phyloP scores from a whole-genome alignment of 1,140 invertebrate genomes.

The Antheraea pernyi region DNA sequence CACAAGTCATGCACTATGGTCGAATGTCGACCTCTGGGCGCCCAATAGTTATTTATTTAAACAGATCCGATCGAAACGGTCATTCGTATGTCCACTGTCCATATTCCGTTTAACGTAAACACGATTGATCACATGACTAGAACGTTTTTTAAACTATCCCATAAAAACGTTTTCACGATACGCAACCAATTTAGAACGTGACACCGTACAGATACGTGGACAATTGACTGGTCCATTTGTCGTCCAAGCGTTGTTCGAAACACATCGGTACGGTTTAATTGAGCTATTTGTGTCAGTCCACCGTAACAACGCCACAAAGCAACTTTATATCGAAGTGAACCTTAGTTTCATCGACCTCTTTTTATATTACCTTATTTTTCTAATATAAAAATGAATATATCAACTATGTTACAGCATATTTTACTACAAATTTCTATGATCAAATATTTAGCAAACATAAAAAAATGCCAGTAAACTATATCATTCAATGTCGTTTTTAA shows the following conservation, averaged over 20 bases:
- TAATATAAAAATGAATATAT: no score
- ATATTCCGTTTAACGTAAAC: constrained; percentile 26
- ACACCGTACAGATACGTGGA: constrained; percentile 46
- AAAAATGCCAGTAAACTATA: no score
- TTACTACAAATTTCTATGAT: no score
- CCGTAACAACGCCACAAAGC: constrained; percentile 45
- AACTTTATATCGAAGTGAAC: constrained; percentile 20
- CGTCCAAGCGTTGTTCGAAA: constrained; percentile 45
- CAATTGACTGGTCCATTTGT: constrained; percentile 64
- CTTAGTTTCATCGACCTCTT: background rate
- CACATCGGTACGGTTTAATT: constrained; percentile 59
- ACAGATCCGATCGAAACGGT: background rate
- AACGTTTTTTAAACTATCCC: constrained; percentile 47
- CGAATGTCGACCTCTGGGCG: no score
- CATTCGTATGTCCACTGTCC: constrained; percentile 8
- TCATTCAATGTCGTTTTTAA: no score
- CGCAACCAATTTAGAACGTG: constrained; percentile 62
- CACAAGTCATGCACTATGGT: no score
- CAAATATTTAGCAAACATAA: no score
- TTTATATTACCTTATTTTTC: background rate
- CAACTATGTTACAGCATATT: no score
- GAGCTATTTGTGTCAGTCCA: constrained; percentile 67
- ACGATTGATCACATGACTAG: constrained; percentile 45
- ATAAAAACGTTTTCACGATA: constrained; percentile 39
- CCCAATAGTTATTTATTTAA: no score